Evolutionary conservation across 1,140 invertebrate genomes (phyloP).

Genomic region (Trigoniulus corallinus): DNA sequence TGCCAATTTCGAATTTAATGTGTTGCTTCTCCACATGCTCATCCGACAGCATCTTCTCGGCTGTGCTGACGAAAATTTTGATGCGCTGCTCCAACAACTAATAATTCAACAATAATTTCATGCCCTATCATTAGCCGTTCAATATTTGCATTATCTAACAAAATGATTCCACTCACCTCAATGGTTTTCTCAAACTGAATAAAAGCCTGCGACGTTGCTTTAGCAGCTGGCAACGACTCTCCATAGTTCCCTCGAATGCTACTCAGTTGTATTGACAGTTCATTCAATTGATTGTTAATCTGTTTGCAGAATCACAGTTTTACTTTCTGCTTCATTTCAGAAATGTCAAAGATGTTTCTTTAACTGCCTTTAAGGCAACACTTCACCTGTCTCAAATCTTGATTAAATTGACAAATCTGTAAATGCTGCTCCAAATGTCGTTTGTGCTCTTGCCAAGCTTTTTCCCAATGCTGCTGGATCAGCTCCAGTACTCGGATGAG

Average conservation of each 20-base stretch:
- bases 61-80: constrained; percentile 47
- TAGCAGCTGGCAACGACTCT: constrained; percentile 48
- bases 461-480: constrained; percentile 35
- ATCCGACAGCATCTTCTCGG: constrained; percentile 41
- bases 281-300: constrained; percentile 51
- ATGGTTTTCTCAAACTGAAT: constrained; percentile 62
- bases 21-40: constrained; percentile 38
- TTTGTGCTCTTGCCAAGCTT: constrained; percentile 39
- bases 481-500: constrained; percentile 39
- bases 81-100: constrained; percentile 54
- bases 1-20: constrained; percentile 42
- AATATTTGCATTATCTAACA: background rate
- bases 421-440: constrained; percentile 42
- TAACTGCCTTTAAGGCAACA: background rate
- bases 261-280: constrained; percentile 41
- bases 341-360: no score
- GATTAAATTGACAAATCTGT: constrained; percentile 48
- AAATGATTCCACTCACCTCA: constrained; percentile 34
- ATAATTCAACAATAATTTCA: background rate
- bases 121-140: constrained; percentile 1
- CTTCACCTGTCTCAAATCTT: constrained; percentile 44
- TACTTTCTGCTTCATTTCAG: background rate
- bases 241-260: constrained; percentile 47
- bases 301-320: constrained; percentile 20
- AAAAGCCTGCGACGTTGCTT: constrained; percentile 50